Evolutionary conservation across 2,113 vertebrate genomes (phyloP).

Genomic region (Bagarius yarrelli): DNA sequence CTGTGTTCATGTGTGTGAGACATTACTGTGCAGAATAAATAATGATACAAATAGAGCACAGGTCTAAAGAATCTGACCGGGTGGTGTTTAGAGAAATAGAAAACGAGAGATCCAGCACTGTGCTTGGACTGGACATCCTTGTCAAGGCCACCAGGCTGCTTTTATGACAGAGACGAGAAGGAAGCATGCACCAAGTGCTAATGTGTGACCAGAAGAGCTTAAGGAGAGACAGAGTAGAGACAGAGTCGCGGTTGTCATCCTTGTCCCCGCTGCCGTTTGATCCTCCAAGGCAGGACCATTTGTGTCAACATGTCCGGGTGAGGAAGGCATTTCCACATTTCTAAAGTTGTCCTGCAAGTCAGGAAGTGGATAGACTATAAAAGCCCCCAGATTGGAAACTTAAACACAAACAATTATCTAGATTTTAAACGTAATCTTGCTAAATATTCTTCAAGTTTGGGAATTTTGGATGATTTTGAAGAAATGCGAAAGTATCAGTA

Average conservation of each 20-base stretch:
- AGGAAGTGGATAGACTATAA: not conserved
- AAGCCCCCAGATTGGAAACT: not conserved
- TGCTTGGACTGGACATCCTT: constrained; percentile 26
- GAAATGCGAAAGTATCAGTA: not conserved
- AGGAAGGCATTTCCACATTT: constrained; percentile 38
- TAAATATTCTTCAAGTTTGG: too few species aligned
- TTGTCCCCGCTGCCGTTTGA: constrained; percentile 35
- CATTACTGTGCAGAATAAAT: constrained; percentile 70
- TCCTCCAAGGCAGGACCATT: constrained; percentile 47
- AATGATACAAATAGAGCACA: constrained; percentile 72
- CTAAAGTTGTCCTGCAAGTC: not conserved
- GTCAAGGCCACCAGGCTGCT: constrained; percentile 61
- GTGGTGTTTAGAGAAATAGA: constrained; percentile 31
- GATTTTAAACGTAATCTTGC: too few species aligned
- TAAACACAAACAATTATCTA: too few species aligned
- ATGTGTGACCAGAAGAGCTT: constrained; percentile 76
- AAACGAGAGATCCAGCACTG: not conserved
- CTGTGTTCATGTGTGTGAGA: constrained; percentile 50
- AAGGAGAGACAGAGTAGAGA: constrained; percentile 69
- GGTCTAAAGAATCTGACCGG: constrained; percentile 65
- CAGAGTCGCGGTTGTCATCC: constrained; percentile 58
- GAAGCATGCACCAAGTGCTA: constrained; percentile 54
- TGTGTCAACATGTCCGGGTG: constrained; percentile 65
- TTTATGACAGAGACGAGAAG: constrained; percentile 59
- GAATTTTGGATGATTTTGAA: not conserved